These are phyloP conservation scores for Oreotragus oreotragus DNA, from an alignment of 2,113 vertebrate species.

Conservation along the genomic window DNA sequence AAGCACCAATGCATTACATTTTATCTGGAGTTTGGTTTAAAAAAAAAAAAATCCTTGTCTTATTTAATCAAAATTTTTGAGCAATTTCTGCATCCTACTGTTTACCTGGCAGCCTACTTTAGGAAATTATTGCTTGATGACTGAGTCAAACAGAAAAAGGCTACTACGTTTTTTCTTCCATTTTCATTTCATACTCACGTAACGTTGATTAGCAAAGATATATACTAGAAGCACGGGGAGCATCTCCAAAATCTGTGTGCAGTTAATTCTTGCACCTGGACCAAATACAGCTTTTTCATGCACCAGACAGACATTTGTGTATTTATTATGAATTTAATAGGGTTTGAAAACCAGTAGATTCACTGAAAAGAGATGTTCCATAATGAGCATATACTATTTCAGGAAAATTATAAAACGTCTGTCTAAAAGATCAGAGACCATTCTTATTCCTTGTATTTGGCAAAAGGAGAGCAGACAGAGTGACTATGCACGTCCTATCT, in stretches of 20 bases:
- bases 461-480: background rate
- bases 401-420: background rate
- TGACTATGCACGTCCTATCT: background rate
- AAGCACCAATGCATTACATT: background rate
- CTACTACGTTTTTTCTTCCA: background rate
- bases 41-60: background rate
- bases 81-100: background rate
- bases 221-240: background rate
- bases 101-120: background rate
- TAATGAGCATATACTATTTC: background rate
- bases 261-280: background rate
- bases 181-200: background rate
- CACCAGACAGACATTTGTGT: background rate
- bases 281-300: background rate
- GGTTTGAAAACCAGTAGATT: background rate
- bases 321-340: background rate
- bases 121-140: background rate
- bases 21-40: background rate
- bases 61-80: background rate
- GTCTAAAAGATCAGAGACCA: background rate
- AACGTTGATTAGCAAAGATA: background rate
- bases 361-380: background rate
- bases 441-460: background rate
- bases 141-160: background rate
- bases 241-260: background rate